phyloP scores from a whole-genome alignment of 1,140 invertebrate genomes.

The Drosophila subobscura region DNA sequence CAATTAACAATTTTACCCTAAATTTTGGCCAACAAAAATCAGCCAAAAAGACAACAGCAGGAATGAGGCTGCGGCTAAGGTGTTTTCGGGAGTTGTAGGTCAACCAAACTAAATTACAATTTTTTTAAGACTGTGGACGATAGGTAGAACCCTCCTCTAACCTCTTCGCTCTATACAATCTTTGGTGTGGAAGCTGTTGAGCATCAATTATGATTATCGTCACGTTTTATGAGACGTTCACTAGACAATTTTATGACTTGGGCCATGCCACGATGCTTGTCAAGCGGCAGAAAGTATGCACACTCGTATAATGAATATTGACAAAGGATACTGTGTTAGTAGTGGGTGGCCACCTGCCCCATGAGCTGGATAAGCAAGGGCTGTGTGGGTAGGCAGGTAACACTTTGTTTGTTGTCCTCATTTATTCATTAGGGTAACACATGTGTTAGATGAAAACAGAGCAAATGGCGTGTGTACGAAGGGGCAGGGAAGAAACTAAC shows the following conservation, averaged over 20 bases:
- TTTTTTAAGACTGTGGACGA: conserved; percentile 40
- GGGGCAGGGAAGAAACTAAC: too few species aligned
- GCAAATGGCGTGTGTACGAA: too few species aligned
- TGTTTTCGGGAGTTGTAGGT: conserved; percentile 12
- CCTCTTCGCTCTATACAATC: conserved; percentile 1
- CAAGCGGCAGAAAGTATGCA: conserved; percentile 72
- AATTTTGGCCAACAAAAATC: conserved; percentile 65
- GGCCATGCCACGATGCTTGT: conserved; percentile 38
- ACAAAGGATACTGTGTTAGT: conserved; percentile 60
- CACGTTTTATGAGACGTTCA: conserved; percentile 81
- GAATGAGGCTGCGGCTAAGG: neutral
- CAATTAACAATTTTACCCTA: conserved; percentile 82
- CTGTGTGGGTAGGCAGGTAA: conserved; percentile 2
- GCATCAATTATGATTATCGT: conserved; percentile 82
- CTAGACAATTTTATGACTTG: conserved; percentile 75
- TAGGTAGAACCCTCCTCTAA: neutral
- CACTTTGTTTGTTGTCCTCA: conserved; percentile 27
- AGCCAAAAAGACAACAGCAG: conserved; percentile 34
- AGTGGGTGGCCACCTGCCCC: neutral
- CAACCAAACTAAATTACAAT: conserved; percentile 78
- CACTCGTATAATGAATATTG: conserved; percentile 81
- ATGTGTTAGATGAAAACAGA: conserved; percentile 2
- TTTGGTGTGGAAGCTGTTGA: conserved; percentile 36
- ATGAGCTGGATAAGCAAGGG: neutral
- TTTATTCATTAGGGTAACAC: conserved; percentile 51